A percentile compares a stretch with the other conserved stretches of the same genome.
These are phyloP conservation scores for Riptortus pedestris DNA, from an alignment of 1,140 invertebrate species.

Conservation along the genomic window DNA sequence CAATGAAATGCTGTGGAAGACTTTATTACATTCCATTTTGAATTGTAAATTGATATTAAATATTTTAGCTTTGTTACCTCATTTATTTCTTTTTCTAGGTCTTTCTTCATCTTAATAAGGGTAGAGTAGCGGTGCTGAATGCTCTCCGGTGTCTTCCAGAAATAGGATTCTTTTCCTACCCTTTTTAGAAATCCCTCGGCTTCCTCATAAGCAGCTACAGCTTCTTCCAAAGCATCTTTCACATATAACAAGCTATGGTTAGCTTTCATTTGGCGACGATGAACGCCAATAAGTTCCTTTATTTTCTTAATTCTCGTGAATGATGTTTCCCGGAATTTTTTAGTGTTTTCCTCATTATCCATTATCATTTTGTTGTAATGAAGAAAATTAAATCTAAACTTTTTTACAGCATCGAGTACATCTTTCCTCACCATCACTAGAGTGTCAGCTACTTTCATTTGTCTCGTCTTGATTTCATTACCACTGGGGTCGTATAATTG, in stretches of 20 bases:
- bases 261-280: background rate
- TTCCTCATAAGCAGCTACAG: background rate
- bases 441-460: background rate
- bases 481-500: background rate
- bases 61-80: too few species aligned
- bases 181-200: background rate
- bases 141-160: background rate
- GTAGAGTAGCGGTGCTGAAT: background rate
- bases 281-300: background rate
- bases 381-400: background rate
- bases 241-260: background rate
- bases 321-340: background rate
- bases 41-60: too few species aligned
- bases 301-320: background rate
- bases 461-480: background rate
- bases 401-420: background rate
- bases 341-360: background rate
- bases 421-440: background rate
- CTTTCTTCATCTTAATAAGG: background rate
- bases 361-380: background rate
- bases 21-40: too few species aligned
- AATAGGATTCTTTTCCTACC: background rate
- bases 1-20: too few species aligned
- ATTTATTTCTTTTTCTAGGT: background rate
- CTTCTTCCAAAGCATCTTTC: constrained; percentile 10